Evolutionary conservation across 2,797 vertebrate species (phyloP).

Genomic region (Chelonia mydas): DNA sequence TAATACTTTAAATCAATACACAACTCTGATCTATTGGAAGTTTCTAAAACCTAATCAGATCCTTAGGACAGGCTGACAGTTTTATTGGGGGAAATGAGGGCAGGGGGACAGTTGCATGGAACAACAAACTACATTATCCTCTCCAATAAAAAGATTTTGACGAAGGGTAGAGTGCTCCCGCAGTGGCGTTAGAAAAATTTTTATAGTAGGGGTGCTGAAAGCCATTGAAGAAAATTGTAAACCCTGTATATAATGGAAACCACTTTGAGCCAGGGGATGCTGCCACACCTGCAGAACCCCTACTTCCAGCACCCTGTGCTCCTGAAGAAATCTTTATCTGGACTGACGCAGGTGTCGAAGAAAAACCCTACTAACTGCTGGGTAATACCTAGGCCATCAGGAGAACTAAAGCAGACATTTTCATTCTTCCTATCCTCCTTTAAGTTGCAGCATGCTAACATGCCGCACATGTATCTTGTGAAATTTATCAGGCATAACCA

Average conservation of each 20-base stretch:
- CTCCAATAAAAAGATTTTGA: neutral
- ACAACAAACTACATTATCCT: neutral
- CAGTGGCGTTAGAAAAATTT: no score
- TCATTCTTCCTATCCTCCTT: accelerated
- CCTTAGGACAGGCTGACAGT: accelerated
- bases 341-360: accelerated
- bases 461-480: neutral
- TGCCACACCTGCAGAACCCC: no score
- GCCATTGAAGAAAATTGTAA: no score
- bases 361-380: accelerated
- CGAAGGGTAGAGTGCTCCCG: accelerated
- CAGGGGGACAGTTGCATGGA: neutral
- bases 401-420: accelerated
- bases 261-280: no score
- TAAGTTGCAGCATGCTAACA: accelerated
- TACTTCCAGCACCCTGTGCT: neutral
- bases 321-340: accelerated
- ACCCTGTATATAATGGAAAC: no score
- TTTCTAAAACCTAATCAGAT: neutral
- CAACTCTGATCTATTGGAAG: neutral
- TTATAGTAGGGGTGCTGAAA: no score
- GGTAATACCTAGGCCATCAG: accelerated
- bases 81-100: neutral
- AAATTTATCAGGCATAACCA: neutral
- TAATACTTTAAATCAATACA: accelerated